Base-by-base conservation (phyloP, 2,113 vertebrate genomes). In the Rhabdornis inornatus region DNA sequence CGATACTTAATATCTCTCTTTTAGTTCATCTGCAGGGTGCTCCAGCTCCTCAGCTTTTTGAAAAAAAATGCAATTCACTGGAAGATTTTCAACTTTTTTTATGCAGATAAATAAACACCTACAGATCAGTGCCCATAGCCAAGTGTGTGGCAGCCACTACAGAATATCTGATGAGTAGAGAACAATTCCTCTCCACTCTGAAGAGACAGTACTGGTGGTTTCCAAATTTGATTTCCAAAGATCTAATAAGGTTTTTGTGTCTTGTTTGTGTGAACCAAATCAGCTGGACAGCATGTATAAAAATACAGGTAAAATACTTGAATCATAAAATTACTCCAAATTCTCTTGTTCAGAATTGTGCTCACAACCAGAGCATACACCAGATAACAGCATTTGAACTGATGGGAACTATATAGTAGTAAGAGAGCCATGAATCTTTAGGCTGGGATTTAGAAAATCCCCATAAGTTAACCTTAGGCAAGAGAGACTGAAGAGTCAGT, bases 391-490 rank as follows among this genome's bases (percentile, higher is more conserved):
- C 28, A n/a, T 65, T n/a, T 64, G 28, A 82, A 69, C 19, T 68
- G 24, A 42, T 35, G n/a, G 24, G 19, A 76, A 8, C 5, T 37
- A 40, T 8, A 9, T 0, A 24, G 7, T 0, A 72, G 31, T 10
- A n/a, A 53, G 19, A 44, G 17, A 55, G 13, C 0, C 10, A 77
- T 50, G 39, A 81, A 45, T 53, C 30, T 52, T 65, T 30, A 47
- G 27, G 23, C 3, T 57, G 12, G 21, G 15, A 91, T 92, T 28
- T 66, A 21, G 27, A 61, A 85, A 56, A 78, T 17, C 5, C 24
- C 42, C 3, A 0, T 35, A 65, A 82, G 0, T 21, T 82, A 61
- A 70, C 6, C 8, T 78, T 19, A 65, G 13, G 4, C 20, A 88
- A 68, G 25, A 55, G 9, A 55, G 5, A 49, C 10, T 39, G 33